These are phyloP conservation scores for Hyles lineata DNA, from an alignment of 2,888 invertebrate species.

Conservation along the genomic window DNA sequence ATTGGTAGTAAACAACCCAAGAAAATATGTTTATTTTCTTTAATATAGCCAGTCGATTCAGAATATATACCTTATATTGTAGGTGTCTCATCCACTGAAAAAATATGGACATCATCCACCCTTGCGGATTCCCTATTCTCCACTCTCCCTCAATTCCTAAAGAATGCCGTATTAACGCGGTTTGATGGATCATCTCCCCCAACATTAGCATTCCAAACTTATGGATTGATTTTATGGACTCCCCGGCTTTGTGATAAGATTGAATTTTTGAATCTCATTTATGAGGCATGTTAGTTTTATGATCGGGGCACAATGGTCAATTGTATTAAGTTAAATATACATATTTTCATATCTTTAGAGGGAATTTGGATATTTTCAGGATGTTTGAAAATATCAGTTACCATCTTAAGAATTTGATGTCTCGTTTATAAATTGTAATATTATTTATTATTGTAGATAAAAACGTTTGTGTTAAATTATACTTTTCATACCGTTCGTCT, in stretches of 20 bases:
- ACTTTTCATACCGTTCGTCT: too few relatives aligned
- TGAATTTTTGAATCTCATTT: conserved; percentile 23
- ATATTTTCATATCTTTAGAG: not conserved
- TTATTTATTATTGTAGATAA: too few relatives aligned
- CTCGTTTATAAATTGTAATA: too few relatives aligned
- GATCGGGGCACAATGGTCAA: not conserved
- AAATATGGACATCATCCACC: conserved; percentile 10
- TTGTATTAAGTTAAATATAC: not conserved
- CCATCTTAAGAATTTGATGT: too few relatives aligned
- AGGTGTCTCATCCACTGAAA: not conserved
- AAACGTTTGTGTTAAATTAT: too few relatives aligned
- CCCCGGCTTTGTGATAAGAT: conserved; percentile 39
- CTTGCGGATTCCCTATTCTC: conserved; percentile 5
- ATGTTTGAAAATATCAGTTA: too few relatives aligned
- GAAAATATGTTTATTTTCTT: too few relatives aligned
- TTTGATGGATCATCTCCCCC: conserved; percentile 66
- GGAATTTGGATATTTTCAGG: not conserved
- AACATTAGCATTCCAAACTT: conserved; percentile 55
- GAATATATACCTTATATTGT: too few relatives aligned
- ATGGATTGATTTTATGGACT: conserved; percentile 70
- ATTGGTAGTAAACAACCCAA: too few relatives aligned
- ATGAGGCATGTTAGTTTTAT: conserved; percentile 16
- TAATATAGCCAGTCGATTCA: too few relatives aligned
- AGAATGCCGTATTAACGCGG: conserved; percentile 63
- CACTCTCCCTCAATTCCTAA: conserved; percentile 36